These are phyloP conservation scores for Nasonovia ribisnigri DNA, from an alignment of 2,888 invertebrate genomes.

Conservation along the genomic window DNA sequence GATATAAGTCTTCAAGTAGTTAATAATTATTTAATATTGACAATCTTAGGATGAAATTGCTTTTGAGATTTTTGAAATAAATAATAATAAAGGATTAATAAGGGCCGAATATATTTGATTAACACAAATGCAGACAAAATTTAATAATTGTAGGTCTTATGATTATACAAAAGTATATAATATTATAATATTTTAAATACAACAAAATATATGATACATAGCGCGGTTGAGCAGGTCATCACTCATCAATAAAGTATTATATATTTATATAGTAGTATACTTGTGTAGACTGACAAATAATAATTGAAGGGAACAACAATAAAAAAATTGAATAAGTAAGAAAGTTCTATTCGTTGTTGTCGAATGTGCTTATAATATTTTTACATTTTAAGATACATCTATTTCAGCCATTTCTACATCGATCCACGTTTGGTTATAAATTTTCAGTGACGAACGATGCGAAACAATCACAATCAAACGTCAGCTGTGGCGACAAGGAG, in stretches of 20 bases:
- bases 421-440: not conserved
- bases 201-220: not conserved
- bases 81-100: not conserved
- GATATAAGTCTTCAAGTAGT: not conserved
- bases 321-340: not conserved
- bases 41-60: not conserved
- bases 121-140: not conserved
- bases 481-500: not conserved
- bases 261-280: not conserved
- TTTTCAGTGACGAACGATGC: constrained; percentile 27
- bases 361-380: not conserved
- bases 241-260: not conserved
- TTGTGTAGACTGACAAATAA: not conserved
- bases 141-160: not conserved
- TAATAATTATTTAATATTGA: not conserved
- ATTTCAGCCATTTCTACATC: not conserved
- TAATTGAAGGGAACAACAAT: not conserved
- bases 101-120: not conserved
- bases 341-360: not conserved
- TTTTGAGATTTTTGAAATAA: not conserved
- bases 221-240: not conserved
- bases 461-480: constrained; percentile 3
- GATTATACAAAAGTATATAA: not conserved
- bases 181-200: not conserved
- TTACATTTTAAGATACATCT: not conserved